Base-by-base conservation (phyloP, 2,888 invertebrate genomes). In the Eumerus sabulonum region DNA sequence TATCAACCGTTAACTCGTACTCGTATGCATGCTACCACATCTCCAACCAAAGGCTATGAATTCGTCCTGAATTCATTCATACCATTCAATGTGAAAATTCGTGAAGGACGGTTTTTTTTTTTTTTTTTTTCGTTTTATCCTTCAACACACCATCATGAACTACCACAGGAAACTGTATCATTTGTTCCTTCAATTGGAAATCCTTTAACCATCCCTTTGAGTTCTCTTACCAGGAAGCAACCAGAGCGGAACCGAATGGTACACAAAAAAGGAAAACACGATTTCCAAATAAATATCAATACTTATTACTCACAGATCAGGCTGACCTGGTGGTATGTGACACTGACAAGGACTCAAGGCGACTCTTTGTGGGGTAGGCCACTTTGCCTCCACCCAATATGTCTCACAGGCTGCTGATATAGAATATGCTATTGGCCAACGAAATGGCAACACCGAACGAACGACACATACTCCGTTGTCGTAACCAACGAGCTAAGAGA, bases 281-380 rank as follows among this genome's bases (percentile, higher is more conserved):
- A 36, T 36, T 35, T 35, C 17, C 38, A 50, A 56, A 71, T 71
- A 71, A 71, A 71, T 56, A 50, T 18, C 56, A 11, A 56, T 63
- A 56, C 71, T 71, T 71, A 71, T 63, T 62, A 56, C 56, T 50
- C 48, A 56, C 62, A 54, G 71, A 56, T 50, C 54, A 27, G 63
- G 62, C n/a, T 42, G 50, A 50, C 17, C 13, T 9, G 1, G 42
- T 35, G 42, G 63, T 42, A 27, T 40, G 47, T 60, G 73, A 68
- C 42, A 74, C 48, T 51, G 74, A 62, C 62, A 74, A 57, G 56
- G 62, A 70, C 70, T 70, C 70, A 62, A 60, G 70, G 60, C 54
- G 70, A 62, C 57, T 53, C 7, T 27, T 27, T 27, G 2, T 50
- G 57, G 18, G 62, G 50, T 57, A 70, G 60, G 60, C 53, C 60